Conservation (phyloP, 2,797 vertebrate species). For the Acomys russatus region DNA sequence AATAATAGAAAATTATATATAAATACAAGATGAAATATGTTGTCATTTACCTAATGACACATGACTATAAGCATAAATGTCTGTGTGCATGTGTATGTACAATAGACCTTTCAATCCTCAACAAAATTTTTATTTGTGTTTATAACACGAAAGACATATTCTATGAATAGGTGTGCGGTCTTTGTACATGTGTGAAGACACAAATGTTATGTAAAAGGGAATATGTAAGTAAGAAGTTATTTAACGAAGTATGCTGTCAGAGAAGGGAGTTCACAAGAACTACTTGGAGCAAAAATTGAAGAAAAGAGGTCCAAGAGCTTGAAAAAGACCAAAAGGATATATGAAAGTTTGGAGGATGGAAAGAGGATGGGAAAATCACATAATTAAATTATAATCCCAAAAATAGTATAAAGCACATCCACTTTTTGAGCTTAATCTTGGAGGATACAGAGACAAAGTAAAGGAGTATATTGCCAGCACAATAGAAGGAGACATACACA, state of each 20-base stretch:
- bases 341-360: too few relatives aligned
- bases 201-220: background rate
- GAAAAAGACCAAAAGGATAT: background rate
- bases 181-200: background rate
- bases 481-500: background rate
- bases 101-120: background rate
- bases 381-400: background rate
- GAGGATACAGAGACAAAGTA: background rate
- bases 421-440: slow-evolving; percentile 14
- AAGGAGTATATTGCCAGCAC: background rate
- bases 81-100: background rate
- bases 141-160: background rate
- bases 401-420: background rate
- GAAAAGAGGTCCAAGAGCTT: background rate
- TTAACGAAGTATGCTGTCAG: background rate
- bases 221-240: background rate
- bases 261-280: background rate
- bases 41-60: background rate
- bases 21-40: background rate
- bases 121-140: background rate
- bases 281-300: slow-evolving; percentile 3
- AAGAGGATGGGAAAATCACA: background rate
- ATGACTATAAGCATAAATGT: too few relatives aligned
- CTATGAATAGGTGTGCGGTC: background rate
- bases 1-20: background rate